phyloP scores from a whole-genome alignment of 2,888 invertebrate genomes.

The Oasisia sp. region DNA sequence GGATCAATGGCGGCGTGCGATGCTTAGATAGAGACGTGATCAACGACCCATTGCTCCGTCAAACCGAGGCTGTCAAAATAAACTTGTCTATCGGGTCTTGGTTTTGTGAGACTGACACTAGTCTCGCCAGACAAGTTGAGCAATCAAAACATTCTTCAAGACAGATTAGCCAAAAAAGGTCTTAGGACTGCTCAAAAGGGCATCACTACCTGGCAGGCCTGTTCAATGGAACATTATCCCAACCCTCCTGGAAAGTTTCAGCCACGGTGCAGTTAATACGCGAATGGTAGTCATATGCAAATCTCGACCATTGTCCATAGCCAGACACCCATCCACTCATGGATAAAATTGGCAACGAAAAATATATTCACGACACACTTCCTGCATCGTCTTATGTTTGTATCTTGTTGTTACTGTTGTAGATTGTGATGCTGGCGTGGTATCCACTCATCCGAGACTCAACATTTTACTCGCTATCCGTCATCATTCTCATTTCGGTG shows the following conservation, averaged over 20 bases:
- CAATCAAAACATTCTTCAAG: neutral
- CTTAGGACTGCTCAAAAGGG: neutral
- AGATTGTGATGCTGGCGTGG: constrained; percentile 50
- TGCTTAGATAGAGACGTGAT: neutral
- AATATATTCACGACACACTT: no score
- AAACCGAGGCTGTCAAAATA: neutral
- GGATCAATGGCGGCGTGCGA: neutral
- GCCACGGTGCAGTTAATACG: no score
- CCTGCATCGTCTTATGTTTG: neutral
- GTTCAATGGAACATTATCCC: no score
- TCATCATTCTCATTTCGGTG: constrained; percentile 52
- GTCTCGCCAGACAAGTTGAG: neutral
- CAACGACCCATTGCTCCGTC: neutral
- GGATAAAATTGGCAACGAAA: no score
- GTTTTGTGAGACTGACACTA: neutral
- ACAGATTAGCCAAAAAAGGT: neutral
- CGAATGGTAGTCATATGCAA: no score
- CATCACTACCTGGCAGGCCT: no score
- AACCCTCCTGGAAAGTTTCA: no score
- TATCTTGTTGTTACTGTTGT: neutral
- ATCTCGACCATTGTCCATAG: no score
- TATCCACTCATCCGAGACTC: constrained; percentile 57
- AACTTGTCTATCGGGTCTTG: neutral
- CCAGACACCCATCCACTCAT: no score
- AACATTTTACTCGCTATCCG: constrained; percentile 51